Base-by-base conservation (phyloP, 92 coral and sea anemone species). In the Phenganax stokvisi region DNA sequence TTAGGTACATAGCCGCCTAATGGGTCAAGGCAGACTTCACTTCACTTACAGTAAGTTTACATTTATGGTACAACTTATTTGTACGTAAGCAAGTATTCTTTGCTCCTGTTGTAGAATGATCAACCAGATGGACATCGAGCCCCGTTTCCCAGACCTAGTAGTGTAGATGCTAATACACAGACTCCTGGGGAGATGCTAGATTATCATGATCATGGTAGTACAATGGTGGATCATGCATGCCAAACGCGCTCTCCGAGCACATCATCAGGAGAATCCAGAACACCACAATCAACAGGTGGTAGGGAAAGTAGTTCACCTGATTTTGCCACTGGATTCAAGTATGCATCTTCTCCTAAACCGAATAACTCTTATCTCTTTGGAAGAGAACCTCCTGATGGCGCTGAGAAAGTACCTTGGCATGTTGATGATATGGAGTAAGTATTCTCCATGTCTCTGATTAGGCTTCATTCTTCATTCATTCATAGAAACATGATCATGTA, bases 361-460 rank as follows among this genome's bases (percentile, higher is more conserved):
- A 93, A 93, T 58, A 93, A 93, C 15, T 88, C 97, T 0, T 93
- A 89, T 77, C 81, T 87, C 53, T 93, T 93, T 88, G 97, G 97
- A 47, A 86, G 98, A 54, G 98, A 93, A 37, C 98, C 98, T 51
- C 98, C 98, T 16, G 98, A 93, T 85, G 98, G 98, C 10, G 98
- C 98, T 0, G 98, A 93, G 87, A 93, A 91, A 76, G 97, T 93
- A 13, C 93, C 93, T 27, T 72, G 87, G 8, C 97, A 91, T 77
- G 89, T 91, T 47, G 97, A 91, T 73, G 98, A 91, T 78, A 71
- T 81, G 71, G 90, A 85, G 98, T 93, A 27, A 87, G 97, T 57
- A 85, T 68, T 30, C 47, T 52, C 9, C 12, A 6, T 68, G 20
- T 30, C 29, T 12, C 70, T 20, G 25, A 20, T 64, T 64, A 7